Evolutionary conservation across 1,140 invertebrate species (phyloP).

Genomic region (Conopomorpha cramerella): DNA sequence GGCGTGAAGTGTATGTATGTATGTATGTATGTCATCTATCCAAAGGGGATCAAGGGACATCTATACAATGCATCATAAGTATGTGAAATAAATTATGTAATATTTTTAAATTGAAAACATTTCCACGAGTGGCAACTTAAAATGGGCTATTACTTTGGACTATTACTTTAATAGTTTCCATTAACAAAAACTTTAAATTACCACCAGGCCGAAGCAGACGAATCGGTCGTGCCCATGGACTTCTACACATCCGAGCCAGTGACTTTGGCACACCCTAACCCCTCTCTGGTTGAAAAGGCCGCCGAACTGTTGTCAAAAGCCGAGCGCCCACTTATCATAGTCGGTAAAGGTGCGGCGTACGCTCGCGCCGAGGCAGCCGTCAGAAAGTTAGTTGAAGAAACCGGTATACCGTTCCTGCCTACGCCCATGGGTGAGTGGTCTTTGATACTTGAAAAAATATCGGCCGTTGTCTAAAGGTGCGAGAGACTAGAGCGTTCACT

Average conservation of each 20-base stretch:
- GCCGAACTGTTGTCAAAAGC: slow-evolving; percentile 71
- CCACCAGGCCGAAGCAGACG: slow-evolving; percentile 32
- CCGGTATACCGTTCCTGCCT: slow-evolving; percentile 85
- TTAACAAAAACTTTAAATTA: not conserved
- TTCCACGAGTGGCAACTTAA: too few species aligned
- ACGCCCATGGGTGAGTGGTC: slow-evolving; percentile 91
- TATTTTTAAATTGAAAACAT: too few species aligned
- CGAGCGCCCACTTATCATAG: slow-evolving; percentile 82
- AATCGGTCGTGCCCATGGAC: slow-evolving; percentile 36
- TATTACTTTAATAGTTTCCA: too few species aligned
- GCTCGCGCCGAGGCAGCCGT: slow-evolving; percentile 74
- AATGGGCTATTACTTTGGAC: too few species aligned
- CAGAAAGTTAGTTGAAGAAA: slow-evolving; percentile 69
- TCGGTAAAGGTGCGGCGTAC: slow-evolving; percentile 95
- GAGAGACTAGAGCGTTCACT: too few species aligned
- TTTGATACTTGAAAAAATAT: too few species aligned
- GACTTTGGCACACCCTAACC: slow-evolving; percentile 62
- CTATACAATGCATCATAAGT: too few species aligned
- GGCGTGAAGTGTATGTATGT: too few species aligned
- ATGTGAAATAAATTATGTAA: too few species aligned
- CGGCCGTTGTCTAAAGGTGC: too few species aligned
- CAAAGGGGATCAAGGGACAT: too few species aligned
- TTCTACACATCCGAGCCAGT: slow-evolving; percentile 26
- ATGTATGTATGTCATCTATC: too few species aligned
- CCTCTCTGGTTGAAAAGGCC: slow-evolving; percentile 68